Conservation (phyloP, 2,888 invertebrate genomes). For the Diaphora mendica region DNA sequence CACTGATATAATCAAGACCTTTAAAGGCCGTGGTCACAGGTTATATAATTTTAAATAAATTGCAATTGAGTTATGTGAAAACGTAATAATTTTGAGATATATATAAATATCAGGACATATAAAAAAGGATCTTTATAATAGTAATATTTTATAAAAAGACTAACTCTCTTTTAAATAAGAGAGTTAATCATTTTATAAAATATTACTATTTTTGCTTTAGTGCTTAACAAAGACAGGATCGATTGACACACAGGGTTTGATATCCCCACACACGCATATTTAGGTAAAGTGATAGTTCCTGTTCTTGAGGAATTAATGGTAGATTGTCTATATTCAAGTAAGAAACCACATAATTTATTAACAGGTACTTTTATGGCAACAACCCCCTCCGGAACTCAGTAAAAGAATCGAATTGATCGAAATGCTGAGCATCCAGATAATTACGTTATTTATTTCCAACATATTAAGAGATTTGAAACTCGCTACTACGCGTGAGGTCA, state of each 20-base stretch:
- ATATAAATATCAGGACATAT: neutral
- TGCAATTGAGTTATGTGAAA: neutral
- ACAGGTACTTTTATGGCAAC: too few relatives aligned
- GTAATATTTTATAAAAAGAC: too few relatives aligned
- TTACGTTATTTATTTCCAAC: neutral
- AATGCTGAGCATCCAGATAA: neutral
- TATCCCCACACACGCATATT: neutral
- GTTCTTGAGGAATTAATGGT: neutral
- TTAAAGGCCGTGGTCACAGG: slow-evolving; percentile 55
- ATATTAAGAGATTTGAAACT: neutral
- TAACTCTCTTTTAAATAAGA: too few relatives aligned
- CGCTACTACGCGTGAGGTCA: neutral
- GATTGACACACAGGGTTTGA: neutral
- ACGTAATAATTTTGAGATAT: neutral
- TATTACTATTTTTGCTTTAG: neutral
- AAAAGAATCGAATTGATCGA: neutral
- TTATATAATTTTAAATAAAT: slow-evolving; percentile 14
- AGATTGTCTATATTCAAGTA: neutral
- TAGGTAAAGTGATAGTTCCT: neutral
- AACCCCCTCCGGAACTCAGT: too few relatives aligned
- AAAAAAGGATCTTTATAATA: neutral
- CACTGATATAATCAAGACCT: slow-evolving; percentile 49
- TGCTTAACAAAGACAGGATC: neutral
- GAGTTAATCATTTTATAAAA: neutral
- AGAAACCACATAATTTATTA: neutral